phyloP scores from a whole-genome alignment of 2,888 invertebrate species.

The Anoplius nigerrimus region DNA sequence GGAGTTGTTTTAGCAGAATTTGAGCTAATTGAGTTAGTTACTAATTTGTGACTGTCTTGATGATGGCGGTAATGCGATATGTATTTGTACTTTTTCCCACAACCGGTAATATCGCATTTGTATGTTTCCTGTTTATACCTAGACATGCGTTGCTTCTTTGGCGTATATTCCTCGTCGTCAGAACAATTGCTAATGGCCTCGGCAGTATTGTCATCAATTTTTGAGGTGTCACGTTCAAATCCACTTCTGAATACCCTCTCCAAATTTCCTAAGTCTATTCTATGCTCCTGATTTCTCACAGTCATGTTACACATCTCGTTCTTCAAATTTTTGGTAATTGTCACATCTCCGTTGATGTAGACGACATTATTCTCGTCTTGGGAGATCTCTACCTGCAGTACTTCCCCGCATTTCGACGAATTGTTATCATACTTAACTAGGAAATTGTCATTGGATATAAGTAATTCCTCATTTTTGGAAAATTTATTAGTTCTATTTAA shows the following conservation, averaged over 20 bases:
- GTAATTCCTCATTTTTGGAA: constrained; percentile 61
- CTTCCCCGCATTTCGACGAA: constrained; percentile 54
- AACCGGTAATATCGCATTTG: constrained; percentile 70
- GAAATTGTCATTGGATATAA: constrained; percentile 67
- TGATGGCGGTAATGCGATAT: constrained; percentile 73
- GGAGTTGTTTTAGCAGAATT: constrained; percentile 59
- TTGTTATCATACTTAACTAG: constrained; percentile 58
- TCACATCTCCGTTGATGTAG: constrained; percentile 68
- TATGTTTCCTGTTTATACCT: constrained; percentile 72
- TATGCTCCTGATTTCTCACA: constrained; percentile 63
- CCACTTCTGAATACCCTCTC: constrained; percentile 67
- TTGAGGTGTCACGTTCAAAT: constrained; percentile 60
- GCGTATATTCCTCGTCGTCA: constrained; percentile 72
- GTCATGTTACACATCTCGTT: constrained; percentile 51
- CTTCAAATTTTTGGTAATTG: constrained; percentile 66
- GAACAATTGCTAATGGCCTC: constrained; percentile 65
- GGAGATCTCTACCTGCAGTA: constrained; percentile 52
- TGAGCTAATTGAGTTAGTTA: constrained; percentile 53
- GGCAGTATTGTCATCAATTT: constrained; percentile 56
- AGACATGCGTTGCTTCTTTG: constrained; percentile 73
- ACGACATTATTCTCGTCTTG: constrained; percentile 62
- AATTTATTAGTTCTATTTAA: constrained; percentile 56
- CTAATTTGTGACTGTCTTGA: constrained; percentile 72
- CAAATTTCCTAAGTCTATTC: constrained; percentile 68
- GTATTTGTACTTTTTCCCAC: constrained; percentile 73